Conservation (phyloP, 2,888 invertebrate genomes). For the Protula sp. region DNA sequence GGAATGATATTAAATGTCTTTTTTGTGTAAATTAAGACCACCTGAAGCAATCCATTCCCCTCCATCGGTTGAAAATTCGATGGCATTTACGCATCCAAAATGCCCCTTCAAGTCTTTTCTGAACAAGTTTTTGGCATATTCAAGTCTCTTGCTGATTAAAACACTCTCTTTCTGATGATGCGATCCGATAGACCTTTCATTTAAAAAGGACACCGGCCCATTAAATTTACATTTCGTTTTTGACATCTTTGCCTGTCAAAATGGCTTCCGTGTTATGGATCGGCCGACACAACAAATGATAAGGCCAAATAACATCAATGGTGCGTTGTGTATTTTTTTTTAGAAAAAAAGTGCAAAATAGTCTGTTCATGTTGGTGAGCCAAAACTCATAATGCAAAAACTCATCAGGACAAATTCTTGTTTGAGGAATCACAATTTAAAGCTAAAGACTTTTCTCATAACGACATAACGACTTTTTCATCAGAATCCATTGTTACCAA, state of each 20-base stretch:
- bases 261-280: conserved; percentile 1
- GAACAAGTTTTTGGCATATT: conserved; percentile 52
- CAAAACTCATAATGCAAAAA: too few species aligned
- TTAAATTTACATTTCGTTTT: background rate
- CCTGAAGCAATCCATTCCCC: conserved; percentile 77
- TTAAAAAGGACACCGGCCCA: background rate
- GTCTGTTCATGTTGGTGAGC: too few species aligned
- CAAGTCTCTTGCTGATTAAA: background rate
- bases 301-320: too few species aligned
- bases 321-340: too few species aligned
- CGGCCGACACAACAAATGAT: background rate
- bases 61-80: conserved; percentile 87
- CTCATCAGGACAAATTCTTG: too few species aligned
- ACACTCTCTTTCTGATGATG: background rate
- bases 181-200: background rate
- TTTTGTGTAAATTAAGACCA: conserved; percentile 51
- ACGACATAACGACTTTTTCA: too few species aligned
- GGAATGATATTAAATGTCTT: too few species aligned
- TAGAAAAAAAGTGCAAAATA: too few species aligned
- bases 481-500: too few species aligned
- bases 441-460: too few species aligned
- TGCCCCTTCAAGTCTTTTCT: conserved; percentile 80
- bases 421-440: too few species aligned
- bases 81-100: conserved; percentile 93
- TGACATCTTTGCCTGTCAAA: background rate